phyloP scores from a whole-genome alignment of 2,113 vertebrate genomes.

The Coptodon bakossiorum region DNA sequence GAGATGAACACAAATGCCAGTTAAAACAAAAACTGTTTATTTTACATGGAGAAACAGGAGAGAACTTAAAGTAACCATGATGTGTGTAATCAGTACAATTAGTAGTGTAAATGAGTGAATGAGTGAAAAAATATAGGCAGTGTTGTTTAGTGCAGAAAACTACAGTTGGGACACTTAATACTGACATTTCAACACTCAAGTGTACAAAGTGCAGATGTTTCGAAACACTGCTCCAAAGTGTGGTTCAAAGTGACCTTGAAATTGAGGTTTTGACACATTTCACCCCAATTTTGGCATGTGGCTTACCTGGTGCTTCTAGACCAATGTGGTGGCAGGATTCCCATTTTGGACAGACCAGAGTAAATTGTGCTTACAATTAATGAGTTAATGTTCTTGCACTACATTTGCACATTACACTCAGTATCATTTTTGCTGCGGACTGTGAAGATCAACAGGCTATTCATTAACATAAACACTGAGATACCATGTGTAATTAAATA shows the following conservation, averaged over 20 bases:
- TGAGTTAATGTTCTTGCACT: background rate
- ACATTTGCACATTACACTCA: background rate
- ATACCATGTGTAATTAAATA: background rate
- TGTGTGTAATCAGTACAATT: background rate
- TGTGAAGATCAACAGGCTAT: background rate
- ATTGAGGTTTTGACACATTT: background rate
- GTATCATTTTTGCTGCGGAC: background rate
- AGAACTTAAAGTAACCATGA: background rate
- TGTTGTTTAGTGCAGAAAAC: background rate
- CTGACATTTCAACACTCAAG: background rate
- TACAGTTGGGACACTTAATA: background rate
- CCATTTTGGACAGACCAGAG: background rate
- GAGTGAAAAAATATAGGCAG: background rate
- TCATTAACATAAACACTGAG: background rate
- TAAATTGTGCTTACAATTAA: background rate
- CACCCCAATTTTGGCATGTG: background rate
- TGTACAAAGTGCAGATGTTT: background rate
- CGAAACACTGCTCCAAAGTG: background rate
- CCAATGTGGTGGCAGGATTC: background rate
- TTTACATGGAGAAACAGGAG: background rate
- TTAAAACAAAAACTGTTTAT: background rate
- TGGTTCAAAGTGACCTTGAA: background rate
- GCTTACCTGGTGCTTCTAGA: background rate
- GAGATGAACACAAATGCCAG: background rate
- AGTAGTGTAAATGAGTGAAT: background rate